Conservation (phyloP, 2,797 vertebrate genomes). For the Cynodonichthys magdalenae region DNA sequence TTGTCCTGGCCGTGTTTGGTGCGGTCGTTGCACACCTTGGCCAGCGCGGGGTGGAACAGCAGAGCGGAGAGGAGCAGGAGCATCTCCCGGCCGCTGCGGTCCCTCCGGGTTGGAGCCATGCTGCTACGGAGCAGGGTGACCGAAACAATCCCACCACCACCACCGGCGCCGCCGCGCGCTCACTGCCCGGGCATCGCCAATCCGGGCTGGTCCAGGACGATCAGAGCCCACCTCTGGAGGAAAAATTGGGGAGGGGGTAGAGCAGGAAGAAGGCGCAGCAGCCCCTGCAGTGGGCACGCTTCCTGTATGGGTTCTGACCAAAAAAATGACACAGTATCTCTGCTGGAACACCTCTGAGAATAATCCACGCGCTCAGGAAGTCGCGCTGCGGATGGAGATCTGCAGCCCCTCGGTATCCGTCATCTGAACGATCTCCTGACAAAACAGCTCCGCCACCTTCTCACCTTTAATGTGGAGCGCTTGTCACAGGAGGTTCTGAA, state of each 20-base stretch:
- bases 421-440: conserved; percentile 63
- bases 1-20: conserved; percentile 83
- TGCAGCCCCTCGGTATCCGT: conserved; percentile 56
- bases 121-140: conserved; percentile 77
- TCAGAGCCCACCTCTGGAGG: conserved; percentile 56
- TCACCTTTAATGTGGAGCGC: conserved; percentile 47
- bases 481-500: conserved; percentile 54
- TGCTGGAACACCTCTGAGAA: conserved; percentile 40
- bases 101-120: conserved; percentile 84
- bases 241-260: conserved; percentile 13
- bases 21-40: conserved; percentile 85
- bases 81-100: conserved; percentile 80
- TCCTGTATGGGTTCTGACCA: conserved; percentile 28
- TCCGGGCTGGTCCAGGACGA: conserved; percentile 64
- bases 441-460: conserved; percentile 51
- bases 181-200: conserved; percentile 77
- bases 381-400: conserved; percentile 43
- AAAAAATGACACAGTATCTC: conserved; percentile 45
- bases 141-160: conserved; percentile 55
- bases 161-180: conserved; percentile 55
- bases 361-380: conserved; percentile 70
- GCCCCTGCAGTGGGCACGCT: conserved; percentile 67
- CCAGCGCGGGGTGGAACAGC: conserved; percentile 71
- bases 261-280: conserved; percentile 45
- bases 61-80: conserved; percentile 77